Evolutionary conservation across 1,140 invertebrate species (phyloP).

Genomic region (Cyclina sinensis): DNA sequence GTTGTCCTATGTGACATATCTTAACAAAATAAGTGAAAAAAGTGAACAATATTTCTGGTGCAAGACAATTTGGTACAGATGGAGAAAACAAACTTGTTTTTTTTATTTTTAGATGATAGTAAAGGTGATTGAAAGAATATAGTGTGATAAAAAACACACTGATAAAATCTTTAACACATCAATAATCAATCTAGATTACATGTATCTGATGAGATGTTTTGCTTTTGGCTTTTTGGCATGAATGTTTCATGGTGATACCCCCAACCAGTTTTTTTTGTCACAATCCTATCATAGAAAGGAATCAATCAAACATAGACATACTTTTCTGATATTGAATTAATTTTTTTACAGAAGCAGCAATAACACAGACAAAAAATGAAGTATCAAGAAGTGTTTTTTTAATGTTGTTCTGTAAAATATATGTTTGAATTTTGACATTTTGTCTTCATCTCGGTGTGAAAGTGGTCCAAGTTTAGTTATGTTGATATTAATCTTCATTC

Average conservation of each 20-base stretch:
- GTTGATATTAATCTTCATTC: no score
- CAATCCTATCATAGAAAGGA: neutral
- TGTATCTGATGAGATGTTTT: neutral
- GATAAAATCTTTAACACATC: conserved; percentile 20
- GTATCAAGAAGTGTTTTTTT: no score
- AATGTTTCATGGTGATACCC: neutral
- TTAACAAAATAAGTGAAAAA: no score
- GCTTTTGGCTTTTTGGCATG: neutral
- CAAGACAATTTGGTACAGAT: neutral
- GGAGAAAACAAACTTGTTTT: neutral
- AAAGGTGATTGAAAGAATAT: conserved; percentile 10
- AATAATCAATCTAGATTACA: conserved; percentile 24
- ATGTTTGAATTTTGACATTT: no score
- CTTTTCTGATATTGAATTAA: neutral
- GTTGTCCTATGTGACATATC: no score
- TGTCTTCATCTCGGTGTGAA: no score
- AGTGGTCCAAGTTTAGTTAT: no score
- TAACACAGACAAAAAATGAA: neutral
- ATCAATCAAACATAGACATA: neutral
- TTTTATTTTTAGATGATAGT: neutral
- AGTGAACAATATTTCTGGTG: no score
- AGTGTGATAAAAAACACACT: neutral
- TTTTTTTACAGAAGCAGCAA: neutral
- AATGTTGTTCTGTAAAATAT: no score
- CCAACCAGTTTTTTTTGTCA: neutral